Evolutionary conservation across 2,113 vertebrate species (phyloP).

Genomic region (Corydoras maculifer): DNA sequence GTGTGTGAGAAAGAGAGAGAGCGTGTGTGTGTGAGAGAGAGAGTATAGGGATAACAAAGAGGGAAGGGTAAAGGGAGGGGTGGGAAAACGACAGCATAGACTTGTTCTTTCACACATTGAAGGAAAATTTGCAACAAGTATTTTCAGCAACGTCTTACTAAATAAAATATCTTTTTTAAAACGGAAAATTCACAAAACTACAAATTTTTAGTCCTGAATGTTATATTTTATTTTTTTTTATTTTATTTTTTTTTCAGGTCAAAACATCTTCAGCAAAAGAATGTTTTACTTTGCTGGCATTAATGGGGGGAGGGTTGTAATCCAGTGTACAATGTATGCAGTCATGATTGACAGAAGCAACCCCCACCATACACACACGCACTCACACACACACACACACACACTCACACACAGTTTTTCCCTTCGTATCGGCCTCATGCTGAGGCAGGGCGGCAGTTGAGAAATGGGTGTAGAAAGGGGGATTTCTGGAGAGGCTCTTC

Average conservation of each 20-base stretch:
- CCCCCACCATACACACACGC: constrained; percentile 8
- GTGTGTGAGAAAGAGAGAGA: constrained; percentile 5
- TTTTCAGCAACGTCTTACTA: background rate
- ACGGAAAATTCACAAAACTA: background rate
- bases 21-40: background rate
- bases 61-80: constrained; percentile 14
- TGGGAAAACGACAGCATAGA: constrained; percentile 35
- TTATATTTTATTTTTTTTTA: too few relatives aligned
- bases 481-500: constrained; percentile 41
- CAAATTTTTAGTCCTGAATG: background rate
- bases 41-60: constrained; percentile 9
- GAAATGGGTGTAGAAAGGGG: constrained; percentile 37
- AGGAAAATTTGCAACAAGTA: constrained; percentile 4
- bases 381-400: constrained; percentile 2
- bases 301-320: constrained; percentile 40
- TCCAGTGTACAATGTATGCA: constrained; percentile 59
- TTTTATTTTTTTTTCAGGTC: background rate
- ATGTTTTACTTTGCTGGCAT: constrained; percentile 44
- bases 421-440: constrained; percentile 41
- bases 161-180: background rate
- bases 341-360: constrained; percentile 56
- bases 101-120: constrained; percentile 21
- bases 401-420: constrained; percentile 9
- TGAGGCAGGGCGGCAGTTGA: constrained; percentile 31
- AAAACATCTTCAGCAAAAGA: constrained; percentile 49